Percentiles rank a stretch among this genome's conserved stretches.
phyloP scores from a whole-genome alignment of 2,113 vertebrate species.

The Planiliza haematocheilus region DNA sequence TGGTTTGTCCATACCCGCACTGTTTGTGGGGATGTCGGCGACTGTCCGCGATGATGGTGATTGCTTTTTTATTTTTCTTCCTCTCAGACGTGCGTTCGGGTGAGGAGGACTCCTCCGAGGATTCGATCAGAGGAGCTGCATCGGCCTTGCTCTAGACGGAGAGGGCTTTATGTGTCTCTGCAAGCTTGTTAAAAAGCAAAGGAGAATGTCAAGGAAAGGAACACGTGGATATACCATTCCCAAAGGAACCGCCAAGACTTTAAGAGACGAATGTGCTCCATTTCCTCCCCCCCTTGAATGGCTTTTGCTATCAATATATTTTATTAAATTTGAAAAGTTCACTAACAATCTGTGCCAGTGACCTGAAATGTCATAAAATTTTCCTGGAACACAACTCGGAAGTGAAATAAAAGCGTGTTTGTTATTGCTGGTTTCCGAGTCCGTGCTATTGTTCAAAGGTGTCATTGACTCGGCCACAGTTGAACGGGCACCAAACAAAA shows the following conservation, averaged over 20 bases:
- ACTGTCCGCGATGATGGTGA: conserved; percentile 36
- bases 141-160: conserved; percentile 61
- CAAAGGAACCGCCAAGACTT: conserved; percentile 58
- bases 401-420: conserved; percentile 73
- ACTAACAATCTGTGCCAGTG: conserved; percentile 63
- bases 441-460: conserved; percentile 50
- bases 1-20: conserved; percentile 36
- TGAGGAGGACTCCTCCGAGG: conserved; percentile 47
- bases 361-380: conserved; percentile 68
- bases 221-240: conserved; percentile 72
- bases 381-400: conserved; percentile 79
- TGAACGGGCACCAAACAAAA: conserved; percentile 39
- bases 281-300: conserved; percentile 33
- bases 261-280: conserved; percentile 68
- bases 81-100: conserved; percentile 52
- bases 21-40: conserved; percentile 34
- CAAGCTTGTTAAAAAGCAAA: conserved; percentile 77
- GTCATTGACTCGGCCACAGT: conserved; percentile 53
- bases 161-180: conserved; percentile 71
- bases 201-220: conserved; percentile 74
- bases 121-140: conserved; percentile 61
- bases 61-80: conserved; percentile 55
- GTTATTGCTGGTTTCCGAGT: conserved; percentile 56
- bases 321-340: conserved; percentile 76
- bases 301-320: conserved; percentile 70